Evolutionary conservation across 2,113 vertebrate genomes (phyloP).

Genomic region (cat (Felis catus)): DNA sequence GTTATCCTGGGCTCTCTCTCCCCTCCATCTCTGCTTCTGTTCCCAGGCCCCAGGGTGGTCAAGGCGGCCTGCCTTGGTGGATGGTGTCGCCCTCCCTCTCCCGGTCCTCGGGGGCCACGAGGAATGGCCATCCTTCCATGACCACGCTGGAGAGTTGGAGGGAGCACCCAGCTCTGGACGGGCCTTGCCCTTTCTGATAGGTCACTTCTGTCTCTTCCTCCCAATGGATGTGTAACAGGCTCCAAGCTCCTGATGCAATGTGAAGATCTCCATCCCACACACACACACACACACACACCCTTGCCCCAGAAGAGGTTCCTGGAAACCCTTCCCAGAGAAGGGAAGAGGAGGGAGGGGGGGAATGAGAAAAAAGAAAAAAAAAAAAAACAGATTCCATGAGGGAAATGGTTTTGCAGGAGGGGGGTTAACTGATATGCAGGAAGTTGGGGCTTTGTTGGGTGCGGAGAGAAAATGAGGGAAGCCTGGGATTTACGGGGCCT

Average conservation of each 20-base stretch:
- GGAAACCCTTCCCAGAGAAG: constrained; percentile 27
- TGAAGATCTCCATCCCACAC: neutral
- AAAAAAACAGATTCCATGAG: neutral
- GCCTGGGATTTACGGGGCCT: neutral
- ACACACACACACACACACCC: neutral
- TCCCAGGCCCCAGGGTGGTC: constrained; percentile 66
- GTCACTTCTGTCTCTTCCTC: neutral
- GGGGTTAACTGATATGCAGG: neutral
- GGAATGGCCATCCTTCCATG: neutral
- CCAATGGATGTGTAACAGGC: neutral
- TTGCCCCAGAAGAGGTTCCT: constrained; percentile 39
- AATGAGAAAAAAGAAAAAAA: neutral
- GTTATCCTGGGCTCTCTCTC: neutral
- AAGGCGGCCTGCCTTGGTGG: neutral
- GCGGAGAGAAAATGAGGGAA: neutral
- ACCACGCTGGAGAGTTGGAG: neutral
- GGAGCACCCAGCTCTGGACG: neutral
- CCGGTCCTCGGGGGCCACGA: neutral
- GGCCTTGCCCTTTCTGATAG: neutral
- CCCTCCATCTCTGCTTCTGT: neutral
- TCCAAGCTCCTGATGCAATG: neutral
- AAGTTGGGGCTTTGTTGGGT: neutral
- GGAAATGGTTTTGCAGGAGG: neutral
- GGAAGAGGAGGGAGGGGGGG: neutral
- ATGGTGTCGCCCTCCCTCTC: neutral